These are phyloP conservation scores for Mechanitis messenoides DNA, from an alignment of 2,888 invertebrate species.

Conservation along the genomic window DNA sequence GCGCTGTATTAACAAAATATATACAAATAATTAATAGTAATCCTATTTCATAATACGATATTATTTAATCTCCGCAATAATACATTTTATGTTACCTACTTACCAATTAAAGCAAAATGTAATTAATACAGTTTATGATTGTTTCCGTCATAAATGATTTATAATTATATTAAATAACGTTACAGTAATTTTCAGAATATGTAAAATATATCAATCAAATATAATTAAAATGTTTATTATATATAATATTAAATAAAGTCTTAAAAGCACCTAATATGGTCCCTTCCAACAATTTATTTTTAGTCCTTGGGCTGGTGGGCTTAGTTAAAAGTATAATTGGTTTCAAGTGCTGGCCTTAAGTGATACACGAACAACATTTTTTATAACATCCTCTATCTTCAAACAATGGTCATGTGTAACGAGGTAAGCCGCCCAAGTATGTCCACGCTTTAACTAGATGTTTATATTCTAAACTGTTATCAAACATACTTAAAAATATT, in stretches of 20 bases:
- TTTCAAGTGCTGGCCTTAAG: slow-evolving; percentile 58
- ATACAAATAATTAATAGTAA: background rate
- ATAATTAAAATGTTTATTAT: background rate
- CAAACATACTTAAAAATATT: background rate
- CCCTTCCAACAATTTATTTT: slow-evolving; percentile 41
- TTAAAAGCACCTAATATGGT: slow-evolving; percentile 38
- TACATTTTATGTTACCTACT: background rate
- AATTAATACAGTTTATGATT: background rate
- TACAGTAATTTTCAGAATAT: background rate
- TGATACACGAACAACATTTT: slow-evolving; percentile 48
- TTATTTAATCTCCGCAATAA: background rate
- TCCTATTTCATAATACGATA: background rate
- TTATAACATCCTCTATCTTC: slow-evolving; percentile 43
- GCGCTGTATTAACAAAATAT: background rate
- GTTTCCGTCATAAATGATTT: background rate
- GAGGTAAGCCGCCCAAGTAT: slow-evolving; percentile 21
- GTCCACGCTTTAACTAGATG: background rate
- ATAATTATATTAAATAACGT: background rate
- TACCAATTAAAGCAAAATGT: slow-evolving; percentile 1
- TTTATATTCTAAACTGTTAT: background rate
- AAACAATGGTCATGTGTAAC: slow-evolving; percentile 42
- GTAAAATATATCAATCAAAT: no score
- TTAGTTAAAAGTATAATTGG: slow-evolving; percentile 63
- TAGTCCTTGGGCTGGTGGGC: slow-evolving; percentile 40
- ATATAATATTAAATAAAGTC: slow-evolving; percentile 6